Evolutionary conservation across 2,888 invertebrate genomes (phyloP), one percentile per base, ranked within the genome.

Genomic region (Protodeltote pygarga): DNA sequence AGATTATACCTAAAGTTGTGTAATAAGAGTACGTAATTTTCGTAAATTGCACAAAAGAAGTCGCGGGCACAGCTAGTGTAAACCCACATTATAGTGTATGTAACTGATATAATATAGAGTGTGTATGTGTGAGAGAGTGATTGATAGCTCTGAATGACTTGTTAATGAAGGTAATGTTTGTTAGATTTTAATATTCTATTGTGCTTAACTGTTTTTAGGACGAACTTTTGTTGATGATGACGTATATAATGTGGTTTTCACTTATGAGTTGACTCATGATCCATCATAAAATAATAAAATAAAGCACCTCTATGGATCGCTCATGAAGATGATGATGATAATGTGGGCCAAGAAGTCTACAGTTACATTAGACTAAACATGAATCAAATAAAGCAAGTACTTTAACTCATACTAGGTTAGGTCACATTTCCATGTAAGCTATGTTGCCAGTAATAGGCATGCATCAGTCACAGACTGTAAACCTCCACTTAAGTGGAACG

Each of bases 391-490:
- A n/a, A n/a, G n/a, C n/a, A 5, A 10, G 14, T 14, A 21, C 23
- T 25, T 23, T 55, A 32, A 48, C 15, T 17, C 19, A 9, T n/a
- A 40, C 37, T 15, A 19, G 23, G 17, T 39, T 11, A 3, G 29
- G n/a, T n/a, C 6, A 27, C 21, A 21, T 53, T 41, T 11, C 17
- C 41, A 53, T 47, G 38, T 48, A 38, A 13, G 53, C 39, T 41
- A 9, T 17, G 39, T 35, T 34, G 34, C n/a, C n/a, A n/a, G 39
- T 44, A 39, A 34, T 40, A 25, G 24, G 20, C 29, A 40, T 47
- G 19, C 54, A 62, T 65, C 53, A 58, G 58, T 69, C 61, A 64
- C 42, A 55, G 51, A 41, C 55, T 55, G 66, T 66, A 54, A 66
- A 69, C 52, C 42, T 59, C 58, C 51, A 61, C 62, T 69, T 62